Conservation (phyloP, 2,888 invertebrate species). For the Cacoxenus indagator region DNA sequence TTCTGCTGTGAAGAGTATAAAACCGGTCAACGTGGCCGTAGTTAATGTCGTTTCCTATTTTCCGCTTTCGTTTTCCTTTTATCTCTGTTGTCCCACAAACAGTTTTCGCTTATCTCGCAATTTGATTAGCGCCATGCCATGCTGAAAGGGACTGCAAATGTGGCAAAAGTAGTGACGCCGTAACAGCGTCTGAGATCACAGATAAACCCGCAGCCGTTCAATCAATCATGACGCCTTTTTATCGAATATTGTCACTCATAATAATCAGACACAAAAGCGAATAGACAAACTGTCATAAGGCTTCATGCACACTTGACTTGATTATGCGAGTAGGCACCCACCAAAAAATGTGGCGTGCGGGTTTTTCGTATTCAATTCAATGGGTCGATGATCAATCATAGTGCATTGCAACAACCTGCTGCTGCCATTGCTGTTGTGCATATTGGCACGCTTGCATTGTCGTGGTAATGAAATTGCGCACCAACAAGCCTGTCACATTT, state of each 20-base stretch:
- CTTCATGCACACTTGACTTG: too few relatives aligned
- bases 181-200: too few relatives aligned
- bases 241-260: conserved; percentile 3
- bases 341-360: background rate
- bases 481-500: background rate
- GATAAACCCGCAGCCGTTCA: background rate
- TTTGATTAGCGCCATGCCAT: background rate
- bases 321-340: background rate
- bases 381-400: background rate
- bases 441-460: background rate
- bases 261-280: background rate
- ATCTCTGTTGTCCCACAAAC: background rate
- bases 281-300: background rate
- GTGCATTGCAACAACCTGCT: background rate
- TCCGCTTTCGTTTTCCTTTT: too few relatives aligned
- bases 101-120: background rate
- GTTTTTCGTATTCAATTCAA: background rate
- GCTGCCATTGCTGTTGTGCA: too few relatives aligned
- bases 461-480: too few relatives aligned
- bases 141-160: too few relatives aligned
- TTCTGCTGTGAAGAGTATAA: too few relatives aligned
- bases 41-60: too few relatives aligned
- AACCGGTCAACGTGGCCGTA: too few relatives aligned
- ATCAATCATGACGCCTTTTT: background rate
- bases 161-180: too few relatives aligned